Evolutionary conservation across 2,113 vertebrate genomes (phyloP).

Genomic region (Sprattus sprattus): DNA sequence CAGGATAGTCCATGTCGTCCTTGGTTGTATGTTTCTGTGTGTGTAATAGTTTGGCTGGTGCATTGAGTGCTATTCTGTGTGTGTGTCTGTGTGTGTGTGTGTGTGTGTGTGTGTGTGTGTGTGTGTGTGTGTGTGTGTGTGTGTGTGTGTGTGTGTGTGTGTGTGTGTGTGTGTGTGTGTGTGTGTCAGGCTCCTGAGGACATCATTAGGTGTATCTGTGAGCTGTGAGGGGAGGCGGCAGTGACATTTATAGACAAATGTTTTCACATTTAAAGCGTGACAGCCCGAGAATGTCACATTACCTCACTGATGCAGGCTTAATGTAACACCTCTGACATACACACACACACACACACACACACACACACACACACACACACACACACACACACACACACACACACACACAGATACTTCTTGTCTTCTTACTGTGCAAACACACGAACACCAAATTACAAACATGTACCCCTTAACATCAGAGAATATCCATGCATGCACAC

Average conservation of each 20-base stretch:
- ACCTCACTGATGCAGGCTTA: slow-evolving; percentile 28
- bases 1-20: no score
- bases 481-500: background rate
- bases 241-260: slow-evolving; percentile 51
- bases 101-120: background rate
- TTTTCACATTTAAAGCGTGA: slow-evolving; percentile 33
- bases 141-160: background rate
- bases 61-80: background rate
- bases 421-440: background rate
- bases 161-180: background rate
- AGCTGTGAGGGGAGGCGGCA: background rate
- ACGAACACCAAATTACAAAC: background rate
- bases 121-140: background rate
- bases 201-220: background rate
- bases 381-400: background rate
- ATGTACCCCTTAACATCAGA: no score
- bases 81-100: background rate
- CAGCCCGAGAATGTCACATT: slow-evolving; percentile 37
- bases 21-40: background rate
- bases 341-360: background rate
- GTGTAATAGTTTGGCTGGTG: background rate
- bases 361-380: background rate
- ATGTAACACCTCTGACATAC: slow-evolving; percentile 38
- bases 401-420: background rate
- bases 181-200: slow-evolving; percentile 23